phyloP scores from a whole-genome alignment of 2,888 invertebrate species.

The Shargacucullia verbasci region DNA sequence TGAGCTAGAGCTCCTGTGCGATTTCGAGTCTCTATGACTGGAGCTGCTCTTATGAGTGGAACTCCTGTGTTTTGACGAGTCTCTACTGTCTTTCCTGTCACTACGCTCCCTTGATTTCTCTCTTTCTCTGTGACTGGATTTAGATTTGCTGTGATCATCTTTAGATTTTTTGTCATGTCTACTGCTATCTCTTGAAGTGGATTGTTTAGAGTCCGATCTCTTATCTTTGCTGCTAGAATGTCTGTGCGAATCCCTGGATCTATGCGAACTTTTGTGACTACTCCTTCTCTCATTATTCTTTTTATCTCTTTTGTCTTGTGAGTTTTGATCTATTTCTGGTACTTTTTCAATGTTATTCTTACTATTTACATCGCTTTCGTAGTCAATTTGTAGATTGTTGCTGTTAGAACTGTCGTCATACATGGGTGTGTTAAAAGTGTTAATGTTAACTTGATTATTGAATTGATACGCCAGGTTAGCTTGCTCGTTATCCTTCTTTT shows the following conservation, averaged over 20 bases:
- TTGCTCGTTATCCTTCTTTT: constrained; percentile 74
- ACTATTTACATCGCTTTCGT: constrained; percentile 85
- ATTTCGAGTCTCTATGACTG: constrained; percentile 76
- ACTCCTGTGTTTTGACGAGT: constrained; percentile 80
- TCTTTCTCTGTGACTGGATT: constrained; percentile 74
- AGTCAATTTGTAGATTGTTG: constrained; percentile 82
- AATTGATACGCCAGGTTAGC: constrained; percentile 75
- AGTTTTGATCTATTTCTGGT: constrained; percentile 72
- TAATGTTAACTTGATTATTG: constrained; percentile 79
- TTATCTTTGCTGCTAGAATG: constrained; percentile 82
- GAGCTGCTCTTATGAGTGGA: constrained; percentile 80
- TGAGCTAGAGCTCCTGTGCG: constrained; percentile 76
- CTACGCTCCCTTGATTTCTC: constrained; percentile 73
- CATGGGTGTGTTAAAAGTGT: constrained; percentile 77
- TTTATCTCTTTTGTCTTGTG: constrained; percentile 76
- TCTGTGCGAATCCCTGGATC: constrained; percentile 80
- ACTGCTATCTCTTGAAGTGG: constrained; percentile 77
- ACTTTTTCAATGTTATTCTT: constrained; percentile 79
- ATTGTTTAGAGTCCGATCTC: constrained; percentile 78
- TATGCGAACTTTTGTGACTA: constrained; percentile 79
- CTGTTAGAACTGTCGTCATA: constrained; percentile 86
- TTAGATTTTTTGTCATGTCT: constrained; percentile 79
- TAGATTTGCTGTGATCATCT: constrained; percentile 78
- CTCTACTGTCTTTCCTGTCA: constrained; percentile 79
- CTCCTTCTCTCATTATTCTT: constrained; percentile 76